Evolutionary conservation across 35 echinoderm and acorn worm species (phyloP).

Genomic region (Apostichopus californicus): DNA sequence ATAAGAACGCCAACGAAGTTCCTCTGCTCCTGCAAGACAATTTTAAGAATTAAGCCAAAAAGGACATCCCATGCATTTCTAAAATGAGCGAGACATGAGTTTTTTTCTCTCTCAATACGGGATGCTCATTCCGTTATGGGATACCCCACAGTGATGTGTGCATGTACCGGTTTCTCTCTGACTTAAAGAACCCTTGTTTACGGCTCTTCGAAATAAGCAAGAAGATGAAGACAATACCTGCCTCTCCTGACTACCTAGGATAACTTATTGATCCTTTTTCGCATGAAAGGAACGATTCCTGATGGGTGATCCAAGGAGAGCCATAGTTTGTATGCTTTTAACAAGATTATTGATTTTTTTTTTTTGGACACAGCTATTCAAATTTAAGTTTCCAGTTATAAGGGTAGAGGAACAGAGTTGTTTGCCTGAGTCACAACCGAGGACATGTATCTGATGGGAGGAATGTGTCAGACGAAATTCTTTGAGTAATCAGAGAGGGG

Average conservation of each 20-base stretch:
- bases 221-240: background rate
- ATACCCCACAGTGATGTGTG: too few species aligned
- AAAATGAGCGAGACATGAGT: too few species aligned
- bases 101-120: too few species aligned
- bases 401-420: background rate
- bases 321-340: slow-evolving; percentile 22
- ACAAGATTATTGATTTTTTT: slow-evolving; percentile 33
- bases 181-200: background rate
- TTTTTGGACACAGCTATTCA: background rate
- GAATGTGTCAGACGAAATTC: background rate
- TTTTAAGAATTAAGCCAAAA: too few species aligned
- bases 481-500: background rate
- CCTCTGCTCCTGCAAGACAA: too few species aligned
- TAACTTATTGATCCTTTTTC: slow-evolving; percentile 23
- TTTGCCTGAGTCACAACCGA: slow-evolving; percentile 22
- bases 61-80: too few species aligned
- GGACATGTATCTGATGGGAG: background rate
- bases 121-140: too few species aligned
- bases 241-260: slow-evolving; percentile 14
- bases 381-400: slow-evolving; percentile 2
- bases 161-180: too few species aligned
- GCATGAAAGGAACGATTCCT: background rate
- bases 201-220: background rate
- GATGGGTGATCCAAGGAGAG: background rate
- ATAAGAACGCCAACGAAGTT: too few species aligned